Conservation (phyloP, 2,888 invertebrate genomes). For the Cryptocephalus primarius region DNA sequence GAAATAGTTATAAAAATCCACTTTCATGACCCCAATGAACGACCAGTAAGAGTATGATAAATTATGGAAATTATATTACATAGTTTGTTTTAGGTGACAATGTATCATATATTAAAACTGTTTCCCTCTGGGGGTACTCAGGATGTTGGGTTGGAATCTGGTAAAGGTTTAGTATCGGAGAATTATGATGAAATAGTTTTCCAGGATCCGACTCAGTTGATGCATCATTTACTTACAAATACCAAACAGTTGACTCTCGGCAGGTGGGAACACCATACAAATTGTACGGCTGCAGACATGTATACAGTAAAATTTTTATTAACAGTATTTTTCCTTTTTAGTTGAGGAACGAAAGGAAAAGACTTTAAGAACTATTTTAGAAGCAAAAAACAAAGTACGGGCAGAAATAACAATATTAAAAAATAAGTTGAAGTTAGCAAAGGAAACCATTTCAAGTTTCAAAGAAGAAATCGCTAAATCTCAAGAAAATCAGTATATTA, state of each 20-base stretch:
- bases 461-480: constrained; percentile 60
- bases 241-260: constrained; percentile 64
- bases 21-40: constrained; percentile 92
- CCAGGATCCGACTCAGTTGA: constrained; percentile 79
- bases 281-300: constrained; percentile 52
- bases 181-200: constrained; percentile 94
- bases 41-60: constrained; percentile 56
- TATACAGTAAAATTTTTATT: background rate
- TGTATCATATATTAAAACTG: constrained; percentile 89
- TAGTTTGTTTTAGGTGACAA: constrained; percentile 59
- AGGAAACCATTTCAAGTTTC: constrained; percentile 74
- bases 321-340: constrained; percentile 38
- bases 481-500: constrained; percentile 28
- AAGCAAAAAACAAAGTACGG: constrained; percentile 71
- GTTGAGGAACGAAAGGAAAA: constrained; percentile 84
- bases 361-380: constrained; percentile 63
- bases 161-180: constrained; percentile 76
- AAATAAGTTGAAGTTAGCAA: constrained; percentile 71
- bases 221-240: constrained; percentile 77
- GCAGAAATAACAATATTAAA: constrained; percentile 75
- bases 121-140: constrained; percentile 68
- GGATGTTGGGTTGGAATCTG: constrained; percentile 52
- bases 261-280: constrained; percentile 74
- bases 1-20: constrained; percentile 96
- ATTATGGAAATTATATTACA: background rate